Conservation (phyloP, 1,140 invertebrate species). For the Eubasilissa regina region DNA sequence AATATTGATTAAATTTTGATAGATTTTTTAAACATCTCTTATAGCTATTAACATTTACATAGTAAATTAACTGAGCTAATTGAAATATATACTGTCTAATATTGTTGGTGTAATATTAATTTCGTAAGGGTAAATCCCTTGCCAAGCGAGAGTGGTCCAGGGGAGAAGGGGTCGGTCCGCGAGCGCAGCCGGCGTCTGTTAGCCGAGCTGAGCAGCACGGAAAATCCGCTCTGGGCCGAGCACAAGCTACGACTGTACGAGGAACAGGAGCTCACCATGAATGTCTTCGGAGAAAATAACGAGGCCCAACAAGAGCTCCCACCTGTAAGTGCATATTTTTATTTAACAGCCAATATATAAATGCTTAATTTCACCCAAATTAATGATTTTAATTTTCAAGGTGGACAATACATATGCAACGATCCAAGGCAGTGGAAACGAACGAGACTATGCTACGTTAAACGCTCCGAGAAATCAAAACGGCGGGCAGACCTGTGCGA, state of each 20-base stretch:
- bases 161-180: slow-evolving; percentile 58
- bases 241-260: slow-evolving; percentile 93
- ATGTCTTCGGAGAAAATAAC: slow-evolving; percentile 87
- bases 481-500: background rate
- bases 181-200: slow-evolving; percentile 77
- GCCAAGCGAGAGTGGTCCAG: slow-evolving; percentile 72
- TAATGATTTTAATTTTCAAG: slow-evolving; percentile 59
- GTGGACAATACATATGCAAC: slow-evolving; percentile 90
- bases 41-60: too few relatives aligned
- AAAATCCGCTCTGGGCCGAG: slow-evolving; percentile 95
- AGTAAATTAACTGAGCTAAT: too few relatives aligned
- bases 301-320: slow-evolving; percentile 71
- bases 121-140: slow-evolving; percentile 76
- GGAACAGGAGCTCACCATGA: slow-evolving; percentile 94
- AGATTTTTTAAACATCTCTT: too few relatives aligned
- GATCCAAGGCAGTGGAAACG: slow-evolving; percentile 75
- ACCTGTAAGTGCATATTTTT: slow-evolving; percentile 66
- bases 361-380: slow-evolving; percentile 13
- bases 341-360: slow-evolving; percentile 64
- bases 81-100: too few relatives aligned
- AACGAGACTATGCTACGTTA: slow-evolving; percentile 67
- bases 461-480: slow-evolving; percentile 61
- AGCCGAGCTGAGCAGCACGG: slow-evolving; percentile 89
- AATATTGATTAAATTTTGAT: too few relatives aligned
- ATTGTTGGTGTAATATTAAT: background rate